Base-by-base conservation (phyloP, 2,797 vertebrate species). In the Aplochiton taeniatus region DNA sequence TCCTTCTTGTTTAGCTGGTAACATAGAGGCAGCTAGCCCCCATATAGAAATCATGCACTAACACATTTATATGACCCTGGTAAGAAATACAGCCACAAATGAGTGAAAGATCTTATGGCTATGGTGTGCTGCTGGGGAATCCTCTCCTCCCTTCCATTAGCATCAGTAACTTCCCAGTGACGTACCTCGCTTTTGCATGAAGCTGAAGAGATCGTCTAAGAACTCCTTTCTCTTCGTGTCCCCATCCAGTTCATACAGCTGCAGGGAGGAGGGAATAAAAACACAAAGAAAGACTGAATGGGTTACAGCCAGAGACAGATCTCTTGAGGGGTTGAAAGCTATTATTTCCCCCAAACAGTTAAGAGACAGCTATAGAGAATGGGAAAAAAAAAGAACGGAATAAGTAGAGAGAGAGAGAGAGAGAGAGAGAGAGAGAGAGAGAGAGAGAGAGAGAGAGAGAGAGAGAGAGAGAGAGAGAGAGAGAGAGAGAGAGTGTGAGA, bases 141-240 rank as follows among this genome's bases (percentile, higher is more conserved):
- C 31, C 31, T 6, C 31, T 6, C 31, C 31, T 6, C 31, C 31
- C 31, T 31, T 31, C 31, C 31, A n/a, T n/a, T n/a, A n/a, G n/a
- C 31, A 31, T 31, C 6, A 31, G 6, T 31, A 31, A n/a, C 12
- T n/a, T n/a, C n/a, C 18, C 72, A n/a, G 47, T 12, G n/a, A 57
- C 85, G 80, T 88, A 93, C 93, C 97, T 94, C 97, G 88, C 76
- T 98, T 98, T 84, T 99, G 97, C 97, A 99, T 99, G 86, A 98
- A 99, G 85, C 94, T 97, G 90, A 99, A 99, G 68, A 99, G 89
- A 78, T 98, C 94, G 0, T 99, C 97, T 73, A 99, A 89, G 80
- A 99, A 99, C 83, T 98, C 96, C 75, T 98, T 99, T 73, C 97
- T 94, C 83, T 97, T 95, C 50, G 96, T 96, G 82, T 98, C 96